Conservation (phyloP, 2,888 invertebrate species). For the Rotaria socialis region DNA sequence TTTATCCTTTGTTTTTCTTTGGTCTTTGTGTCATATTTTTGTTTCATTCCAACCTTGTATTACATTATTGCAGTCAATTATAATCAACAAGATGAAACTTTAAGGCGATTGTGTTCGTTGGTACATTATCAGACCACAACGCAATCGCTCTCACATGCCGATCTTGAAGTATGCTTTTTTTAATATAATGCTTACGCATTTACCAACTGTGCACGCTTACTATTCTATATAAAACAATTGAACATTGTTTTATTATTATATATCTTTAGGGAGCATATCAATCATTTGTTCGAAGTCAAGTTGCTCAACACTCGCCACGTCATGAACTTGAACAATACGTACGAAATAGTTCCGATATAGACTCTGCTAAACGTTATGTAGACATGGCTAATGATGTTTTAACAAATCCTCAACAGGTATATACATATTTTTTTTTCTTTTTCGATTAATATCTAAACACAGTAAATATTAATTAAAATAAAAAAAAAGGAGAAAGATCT, state of each 20-base stretch:
- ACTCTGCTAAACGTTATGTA: not conserved
- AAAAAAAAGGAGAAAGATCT: not conserved
- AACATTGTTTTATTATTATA: not conserved
- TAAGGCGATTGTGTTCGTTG: not conserved
- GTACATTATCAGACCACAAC: conserved; percentile 2
- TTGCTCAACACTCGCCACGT: not conserved
- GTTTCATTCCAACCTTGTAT: not conserved
- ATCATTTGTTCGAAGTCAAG: not conserved
- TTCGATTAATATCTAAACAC: not conserved
- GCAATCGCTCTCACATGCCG: not conserved
- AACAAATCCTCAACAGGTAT: conserved; percentile 12
- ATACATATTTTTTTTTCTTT: too few relatives aligned
- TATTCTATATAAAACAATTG: not conserved
- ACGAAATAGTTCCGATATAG: not conserved
- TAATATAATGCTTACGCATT: not conserved
- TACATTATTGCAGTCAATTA: not conserved
- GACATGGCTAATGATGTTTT: not conserved
- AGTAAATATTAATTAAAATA: conserved; percentile 9
- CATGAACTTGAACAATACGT: not conserved
- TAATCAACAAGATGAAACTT: not conserved
- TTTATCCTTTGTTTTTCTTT: not conserved
- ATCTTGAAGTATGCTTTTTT: conserved; percentile 24
- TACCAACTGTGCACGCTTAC: not conserved
- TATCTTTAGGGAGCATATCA: not conserved
- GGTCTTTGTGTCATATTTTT: not conserved